phyloP scores from a whole-genome alignment of 1,140 invertebrate genomes.

The Musca domestica region DNA sequence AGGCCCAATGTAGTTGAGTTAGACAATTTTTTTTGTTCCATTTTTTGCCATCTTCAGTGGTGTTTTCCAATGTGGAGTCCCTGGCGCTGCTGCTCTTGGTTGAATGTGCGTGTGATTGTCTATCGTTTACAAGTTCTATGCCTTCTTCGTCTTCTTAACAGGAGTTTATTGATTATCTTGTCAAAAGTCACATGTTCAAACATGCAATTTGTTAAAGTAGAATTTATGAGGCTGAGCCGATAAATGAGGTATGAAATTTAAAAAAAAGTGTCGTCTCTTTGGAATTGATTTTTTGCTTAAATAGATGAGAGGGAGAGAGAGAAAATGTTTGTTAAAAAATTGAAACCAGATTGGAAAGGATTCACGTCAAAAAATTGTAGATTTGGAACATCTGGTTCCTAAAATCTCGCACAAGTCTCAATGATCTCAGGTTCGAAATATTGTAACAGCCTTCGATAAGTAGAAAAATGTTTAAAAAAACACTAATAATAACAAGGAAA shows the following conservation, averaged over 20 bases:
- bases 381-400: too few species aligned
- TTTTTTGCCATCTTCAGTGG: too few species aligned
- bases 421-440: background rate
- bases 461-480: background rate
- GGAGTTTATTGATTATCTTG: slow-evolving; percentile 15
- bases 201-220: slow-evolving; percentile 15
- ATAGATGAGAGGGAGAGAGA: too few species aligned
- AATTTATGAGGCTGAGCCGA: slow-evolving; percentile 10
- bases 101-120: background rate
- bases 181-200: slow-evolving; percentile 18
- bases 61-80: too few species aligned
- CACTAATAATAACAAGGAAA: background rate
- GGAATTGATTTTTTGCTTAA: too few species aligned
- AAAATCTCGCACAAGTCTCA: too few species aligned
- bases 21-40: too few species aligned
- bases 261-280: too few species aligned
- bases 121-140: background rate
- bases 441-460: background rate
- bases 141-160: background rate
- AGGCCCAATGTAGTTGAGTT: background rate
- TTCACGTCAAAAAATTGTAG: too few species aligned
- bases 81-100: background rate
- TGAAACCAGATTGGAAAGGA: too few species aligned
- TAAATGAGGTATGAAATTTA: too few species aligned
- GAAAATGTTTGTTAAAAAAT: too few species aligned